Base-by-base conservation (phyloP, 2,113 vertebrate genomes). In the Gavia stellata region DNA sequence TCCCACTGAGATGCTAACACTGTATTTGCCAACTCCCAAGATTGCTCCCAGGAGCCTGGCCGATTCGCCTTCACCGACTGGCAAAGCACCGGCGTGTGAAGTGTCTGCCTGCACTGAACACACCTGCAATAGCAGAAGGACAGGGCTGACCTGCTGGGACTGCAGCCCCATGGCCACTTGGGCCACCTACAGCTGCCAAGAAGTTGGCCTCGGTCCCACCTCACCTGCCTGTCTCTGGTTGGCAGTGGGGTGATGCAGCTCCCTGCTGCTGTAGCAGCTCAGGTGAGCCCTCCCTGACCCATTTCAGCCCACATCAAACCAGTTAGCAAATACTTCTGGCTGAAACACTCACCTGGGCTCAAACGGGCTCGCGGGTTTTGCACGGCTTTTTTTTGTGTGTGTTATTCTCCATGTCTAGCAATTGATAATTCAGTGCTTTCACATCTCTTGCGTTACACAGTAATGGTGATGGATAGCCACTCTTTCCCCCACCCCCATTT, bases 11-110 rank as follows among this genome's bases (percentile, higher is more conserved):
- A 38, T 56, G 58, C 58, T 72, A 56, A 62, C 1, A 1, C 63
- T 50, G 5, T n/a, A 20, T 81, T 70, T 56, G 65, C 58, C 36
- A n/a, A 1, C 59, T 92, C 58, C 45, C 3, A 58, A 86, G 81
- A 17, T 19, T 28, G 45, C 52, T 71, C 70, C 36, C 12, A 3
- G 47, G 34, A 75, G 28, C 25, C 24, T 19, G 21, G 28, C 38
- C 29, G 45, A 14, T 71, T 38, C 16, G 17, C 23, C 53, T 44
- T 62, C 1, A 2, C 40, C 1, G 1, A 13, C 2, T 33, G 36
- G 52, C 58, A 10, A 44, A 44, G 40, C 0, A 1, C 0, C 1
- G n/a, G 52, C 14, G 7, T 4, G 38, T 5, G 17, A 38, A 66
- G 36, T 3, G 17, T 18, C 38, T 53, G 42, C n/a, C 17, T 19